Evolutionary conservation across 2,113 vertebrate species (phyloP).

Genomic region (Glaucomys volans): DNA sequence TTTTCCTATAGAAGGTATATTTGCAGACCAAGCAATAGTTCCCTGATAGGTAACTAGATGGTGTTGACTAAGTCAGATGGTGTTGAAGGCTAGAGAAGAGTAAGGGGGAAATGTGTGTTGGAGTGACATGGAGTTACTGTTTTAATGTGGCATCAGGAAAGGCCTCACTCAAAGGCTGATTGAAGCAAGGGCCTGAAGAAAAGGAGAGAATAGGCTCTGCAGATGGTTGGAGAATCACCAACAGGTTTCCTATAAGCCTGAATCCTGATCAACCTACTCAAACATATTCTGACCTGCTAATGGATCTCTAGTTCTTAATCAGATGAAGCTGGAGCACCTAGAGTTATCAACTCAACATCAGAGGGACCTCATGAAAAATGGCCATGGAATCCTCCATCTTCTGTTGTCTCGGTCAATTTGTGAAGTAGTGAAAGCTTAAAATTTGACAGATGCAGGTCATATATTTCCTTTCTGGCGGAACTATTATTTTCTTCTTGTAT

Average conservation of each 20-base stretch:
- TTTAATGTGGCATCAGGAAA: background rate
- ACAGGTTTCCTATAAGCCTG: background rate
- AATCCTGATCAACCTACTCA: background rate
- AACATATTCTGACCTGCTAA: background rate
- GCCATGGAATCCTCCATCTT: background rate
- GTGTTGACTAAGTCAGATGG: background rate
- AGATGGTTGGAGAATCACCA: background rate
- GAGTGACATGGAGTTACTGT: background rate
- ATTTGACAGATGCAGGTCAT: background rate
- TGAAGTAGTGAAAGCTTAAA: background rate
- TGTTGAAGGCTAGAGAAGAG: background rate
- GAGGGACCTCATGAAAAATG: background rate
- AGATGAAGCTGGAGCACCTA: background rate
- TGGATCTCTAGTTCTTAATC: background rate
- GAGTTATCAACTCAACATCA: background rate
- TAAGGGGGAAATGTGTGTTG: rapidly evolving
- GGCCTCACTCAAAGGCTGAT: background rate
- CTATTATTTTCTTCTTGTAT: background rate
- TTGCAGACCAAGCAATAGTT: background rate
- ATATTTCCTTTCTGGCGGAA: background rate
- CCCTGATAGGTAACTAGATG: background rate
- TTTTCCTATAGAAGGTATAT: background rate
- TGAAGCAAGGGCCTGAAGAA: background rate
- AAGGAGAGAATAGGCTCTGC: background rate
- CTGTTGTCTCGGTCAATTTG: background rate